These are phyloP conservation scores for Dermolepida albohirtum DNA, from an alignment of 2,888 invertebrate species.

Conservation along the genomic window DNA sequence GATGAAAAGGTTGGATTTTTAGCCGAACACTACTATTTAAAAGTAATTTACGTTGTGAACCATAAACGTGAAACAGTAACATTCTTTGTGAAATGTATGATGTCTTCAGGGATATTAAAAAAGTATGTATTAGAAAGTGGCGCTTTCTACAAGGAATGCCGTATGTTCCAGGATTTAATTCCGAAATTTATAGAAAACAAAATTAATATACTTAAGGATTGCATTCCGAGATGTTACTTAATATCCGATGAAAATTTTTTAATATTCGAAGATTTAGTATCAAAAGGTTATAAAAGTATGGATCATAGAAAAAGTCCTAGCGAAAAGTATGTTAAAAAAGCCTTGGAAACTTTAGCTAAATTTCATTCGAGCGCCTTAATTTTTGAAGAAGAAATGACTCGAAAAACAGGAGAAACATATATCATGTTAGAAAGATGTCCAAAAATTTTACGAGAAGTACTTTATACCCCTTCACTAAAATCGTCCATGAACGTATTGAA, in stretches of 20 bases:
- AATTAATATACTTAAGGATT: constrained; percentile 50
- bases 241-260: constrained; percentile 54
- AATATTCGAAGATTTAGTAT: constrained; percentile 61
- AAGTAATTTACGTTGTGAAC: too few species aligned
- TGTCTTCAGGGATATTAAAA: constrained; percentile 67
- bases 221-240: constrained; percentile 60
- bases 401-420: constrained; percentile 31
- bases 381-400: constrained; percentile 55
- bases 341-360: constrained; percentile 51
- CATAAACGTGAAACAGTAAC: too few species aligned
- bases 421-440: constrained; percentile 29
- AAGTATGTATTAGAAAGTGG: constrained; percentile 65
- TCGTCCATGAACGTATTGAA: background rate
- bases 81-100: constrained; percentile 73
- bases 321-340: constrained; percentile 49
- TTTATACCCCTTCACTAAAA: constrained; percentile 5
- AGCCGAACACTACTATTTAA: too few species aligned
- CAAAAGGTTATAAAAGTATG: constrained; percentile 52
- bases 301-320: constrained; percentile 46
- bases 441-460: constrained; percentile 51
- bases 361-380: constrained; percentile 58
- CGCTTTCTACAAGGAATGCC: constrained; percentile 67
- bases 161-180: constrained; percentile 57
- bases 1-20: too few species aligned
- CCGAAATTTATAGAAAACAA: constrained; percentile 59